Evolutionary conservation across 2,113 vertebrate genomes (phyloP), one percentile per base, ranked within the genome.

Genomic region (Petrocephalus microphthalmus): DNA sequence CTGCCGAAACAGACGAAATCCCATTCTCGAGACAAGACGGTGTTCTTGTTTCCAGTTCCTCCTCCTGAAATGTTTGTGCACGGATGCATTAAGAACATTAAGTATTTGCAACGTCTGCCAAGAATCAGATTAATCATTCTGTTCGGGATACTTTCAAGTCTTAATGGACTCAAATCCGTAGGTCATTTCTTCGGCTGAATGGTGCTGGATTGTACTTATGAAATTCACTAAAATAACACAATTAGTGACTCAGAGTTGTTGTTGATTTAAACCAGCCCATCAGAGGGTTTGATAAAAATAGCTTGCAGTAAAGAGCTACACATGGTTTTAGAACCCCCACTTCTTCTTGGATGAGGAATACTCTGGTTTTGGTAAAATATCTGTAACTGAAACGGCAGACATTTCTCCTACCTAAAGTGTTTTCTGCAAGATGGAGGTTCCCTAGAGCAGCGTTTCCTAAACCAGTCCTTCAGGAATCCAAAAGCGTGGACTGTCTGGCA

Each of bases 121-220:
- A 25, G 71, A 25, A 83, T 56, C 17, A 45, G 22, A 82, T 81
- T 15, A 42, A 60, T 88, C n/a, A 52, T 42, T 60, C 53, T 84
- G 33, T n/a, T 64, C 60, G 13, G 22, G 51, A 52, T 11, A 54
- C n/a, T 20, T 19, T 47, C 15, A 29, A 19, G 49, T 37, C 11
- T 37, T 47, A 82, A 82, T 82, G 71, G 74, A 88, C 42, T 60
- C 52, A 88, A 10, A 47, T 88, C 22, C n/a, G 25, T 37, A 47
- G 53, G 22, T 60, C 25, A 4, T 25, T 84, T 17, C 19, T 84
- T 29, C 2, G 11, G 25, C 78, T 88, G 78, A 49, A 22, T 49
- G 37, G 57, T 42, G n/a, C 53, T 20, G 53, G 53, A 82, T 53
- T 47, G n/a, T 20, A 45, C 25, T 45, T 51, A 37, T 20, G 13